Evolutionary conservation across 2,888 invertebrate species (phyloP).

Genomic region (Nemoura dubitans): DNA sequence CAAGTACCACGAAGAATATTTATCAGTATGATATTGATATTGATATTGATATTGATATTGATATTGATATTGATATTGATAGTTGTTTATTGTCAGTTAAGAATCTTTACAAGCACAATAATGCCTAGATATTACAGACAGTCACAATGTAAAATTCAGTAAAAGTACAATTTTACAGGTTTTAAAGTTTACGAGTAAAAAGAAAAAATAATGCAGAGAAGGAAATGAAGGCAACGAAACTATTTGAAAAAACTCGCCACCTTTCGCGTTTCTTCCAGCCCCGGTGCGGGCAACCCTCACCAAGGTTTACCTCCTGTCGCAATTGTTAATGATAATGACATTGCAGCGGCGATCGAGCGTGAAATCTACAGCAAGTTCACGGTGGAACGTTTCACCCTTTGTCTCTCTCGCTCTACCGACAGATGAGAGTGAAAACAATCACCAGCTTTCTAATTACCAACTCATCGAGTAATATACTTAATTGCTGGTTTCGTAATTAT

Average conservation of each 20-base stretch:
- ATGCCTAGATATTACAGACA: too few species aligned
- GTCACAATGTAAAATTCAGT: too few species aligned
- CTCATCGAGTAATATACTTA: neutral
- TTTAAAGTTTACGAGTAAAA: too few species aligned
- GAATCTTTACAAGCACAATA: too few species aligned
- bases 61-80: too few species aligned
- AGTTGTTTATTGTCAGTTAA: too few species aligned
- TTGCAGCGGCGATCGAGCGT: neutral
- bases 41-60: too few species aligned
- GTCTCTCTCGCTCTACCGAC: neutral
- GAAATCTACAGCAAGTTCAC: neutral
- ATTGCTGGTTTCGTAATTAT: neutral
- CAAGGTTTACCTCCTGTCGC: neutral
- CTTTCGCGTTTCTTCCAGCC: neutral
- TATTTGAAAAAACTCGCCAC: neutral
- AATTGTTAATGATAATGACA: slow-evolving; percentile 12
- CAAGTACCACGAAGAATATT: too few species aligned
- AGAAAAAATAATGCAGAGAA: neutral
- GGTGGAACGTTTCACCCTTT: neutral
- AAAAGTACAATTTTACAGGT: too few species aligned
- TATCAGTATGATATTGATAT: too few species aligned
- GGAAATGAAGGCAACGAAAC: neutral
- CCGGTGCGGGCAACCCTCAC: neutral
- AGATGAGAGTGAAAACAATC: neutral
- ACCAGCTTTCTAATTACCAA: neutral